Evolutionary conservation across 2,888 invertebrate genomes (phyloP).

Genomic region (Sesia apiformis): DNA sequence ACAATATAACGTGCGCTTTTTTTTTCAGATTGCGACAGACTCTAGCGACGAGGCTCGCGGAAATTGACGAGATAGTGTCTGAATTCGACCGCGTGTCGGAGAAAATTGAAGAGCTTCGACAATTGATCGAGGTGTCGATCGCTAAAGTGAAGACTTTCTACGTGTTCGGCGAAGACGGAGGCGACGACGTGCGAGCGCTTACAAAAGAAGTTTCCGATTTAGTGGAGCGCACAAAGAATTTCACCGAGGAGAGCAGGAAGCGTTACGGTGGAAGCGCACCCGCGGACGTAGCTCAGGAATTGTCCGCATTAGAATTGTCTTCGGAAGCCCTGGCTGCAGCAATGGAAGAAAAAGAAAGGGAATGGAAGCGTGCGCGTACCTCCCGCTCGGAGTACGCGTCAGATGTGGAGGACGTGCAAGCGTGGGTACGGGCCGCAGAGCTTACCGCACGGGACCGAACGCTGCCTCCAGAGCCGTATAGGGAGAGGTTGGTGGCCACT

Average conservation of each 20-base stretch:
- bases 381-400: conserved; percentile 85
- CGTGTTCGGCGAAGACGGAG: conserved; percentile 84
- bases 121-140: conserved; percentile 78
- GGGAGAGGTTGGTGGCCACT: conserved; percentile 84
- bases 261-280: conserved; percentile 80
- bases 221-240: conserved; percentile 71
- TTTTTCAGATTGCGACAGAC: conserved; percentile 86
- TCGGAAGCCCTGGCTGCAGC: conserved; percentile 84
- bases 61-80: conserved; percentile 82
- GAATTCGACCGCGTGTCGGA: conserved; percentile 83
- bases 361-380: conserved; percentile 89
- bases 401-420: conserved; percentile 86
- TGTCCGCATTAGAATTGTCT: conserved; percentile 87
- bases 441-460: conserved; percentile 87
- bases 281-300: conserved; percentile 85
- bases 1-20: conserved; percentile 24
- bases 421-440: conserved; percentile 90
- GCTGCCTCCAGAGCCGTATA: conserved; percentile 83
- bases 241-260: conserved; percentile 75
- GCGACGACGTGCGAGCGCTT: conserved; percentile 74
- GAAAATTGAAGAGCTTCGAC: conserved; percentile 80
- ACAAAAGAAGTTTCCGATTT: conserved; percentile 73
- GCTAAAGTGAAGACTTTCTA: conserved; percentile 81
- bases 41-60: conserved; percentile 83
- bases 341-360: conserved; percentile 91